Evolutionary conservation across 2,888 invertebrate species (phyloP), one percentile per base, ranked within the genome.

Genomic region (Cephus pygmeus): DNA sequence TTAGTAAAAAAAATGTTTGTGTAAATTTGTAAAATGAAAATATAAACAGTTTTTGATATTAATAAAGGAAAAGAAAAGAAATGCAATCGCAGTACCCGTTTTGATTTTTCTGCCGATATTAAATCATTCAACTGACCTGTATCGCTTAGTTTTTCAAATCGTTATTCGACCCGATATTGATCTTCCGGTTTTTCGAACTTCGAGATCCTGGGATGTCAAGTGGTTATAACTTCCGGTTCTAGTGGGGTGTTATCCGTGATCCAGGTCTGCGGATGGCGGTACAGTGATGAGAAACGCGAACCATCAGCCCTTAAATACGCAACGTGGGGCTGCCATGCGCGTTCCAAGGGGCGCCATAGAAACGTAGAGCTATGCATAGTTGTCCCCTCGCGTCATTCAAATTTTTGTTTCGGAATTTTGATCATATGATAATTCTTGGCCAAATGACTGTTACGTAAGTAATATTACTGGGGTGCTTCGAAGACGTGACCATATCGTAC

Each of bases 271-370:
- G 77, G 86, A 82, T 84, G 84, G 84, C 81, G 85, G 83, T 87
- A 89, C 87, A 90, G 89, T 90, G 90, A 85, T 87, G 87, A 85
- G 84, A 83, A 81, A 84, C 83, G 83, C 83, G 83, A 83, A 80
- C 85, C 83, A 85, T 87, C 89, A 87, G 88, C 89, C 90, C 89
- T 90, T 90, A 90, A 90, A 90, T 90, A 90, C 88, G 83, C 82
- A 81, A 83, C 83, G 83, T 85, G 79, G 80, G 79, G 80, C 82
- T 86, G 87, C 83, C 90, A 90, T 90, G 90, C 90, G 90, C 90
- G 85, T 83, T 87, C 82, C 84, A 86, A 81, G 85, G 84, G 82
- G 85, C 84, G 85, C 85, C 83, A 80, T 79, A 76, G 79, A 79
- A 81, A 81, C 75, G 40, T 79, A 56, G 77, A 77, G 76, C 77